Conservation (phyloP, 2,113 vertebrate genomes). For the Cyanocitta stelleri region DNA sequence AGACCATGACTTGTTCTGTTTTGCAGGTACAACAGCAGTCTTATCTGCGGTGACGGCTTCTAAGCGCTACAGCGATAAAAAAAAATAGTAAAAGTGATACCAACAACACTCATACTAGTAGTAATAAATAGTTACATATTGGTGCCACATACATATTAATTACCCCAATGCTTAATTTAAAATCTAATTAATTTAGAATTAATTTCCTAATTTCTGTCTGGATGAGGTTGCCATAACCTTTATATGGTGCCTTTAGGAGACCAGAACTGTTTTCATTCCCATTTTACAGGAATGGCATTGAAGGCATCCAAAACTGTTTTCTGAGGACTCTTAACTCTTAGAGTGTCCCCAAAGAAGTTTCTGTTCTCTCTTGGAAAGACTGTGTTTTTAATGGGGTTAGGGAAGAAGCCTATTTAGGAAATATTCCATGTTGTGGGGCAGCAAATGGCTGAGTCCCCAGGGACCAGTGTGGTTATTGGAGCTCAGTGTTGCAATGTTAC, state of each 20-base stretch:
- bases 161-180: constrained; percentile 36
- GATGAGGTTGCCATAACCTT: background rate
- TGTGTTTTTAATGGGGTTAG: background rate
- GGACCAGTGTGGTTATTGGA: background rate
- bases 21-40: background rate
- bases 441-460: background rate
- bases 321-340: background rate
- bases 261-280: background rate
- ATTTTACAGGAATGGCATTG: background rate
- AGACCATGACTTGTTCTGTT: background rate
- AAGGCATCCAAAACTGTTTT: background rate
- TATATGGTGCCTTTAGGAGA: background rate
- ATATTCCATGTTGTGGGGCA: background rate
- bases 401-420: background rate
- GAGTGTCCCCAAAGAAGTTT: background rate
- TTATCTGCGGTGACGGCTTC: background rate
- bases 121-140: constrained; percentile 14
- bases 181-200: constrained; percentile 55
- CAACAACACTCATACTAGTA: background rate
- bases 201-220: constrained; percentile 14
- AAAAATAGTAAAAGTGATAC: background rate
- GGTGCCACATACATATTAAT: constrained; percentile 30
- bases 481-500: background rate
- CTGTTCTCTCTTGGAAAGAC: background rate
- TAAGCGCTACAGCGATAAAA: background rate